These are phyloP conservation scores for Scolopax mira DNA, from an alignment of 2,113 vertebrate genomes.

Conservation along the genomic window DNA sequence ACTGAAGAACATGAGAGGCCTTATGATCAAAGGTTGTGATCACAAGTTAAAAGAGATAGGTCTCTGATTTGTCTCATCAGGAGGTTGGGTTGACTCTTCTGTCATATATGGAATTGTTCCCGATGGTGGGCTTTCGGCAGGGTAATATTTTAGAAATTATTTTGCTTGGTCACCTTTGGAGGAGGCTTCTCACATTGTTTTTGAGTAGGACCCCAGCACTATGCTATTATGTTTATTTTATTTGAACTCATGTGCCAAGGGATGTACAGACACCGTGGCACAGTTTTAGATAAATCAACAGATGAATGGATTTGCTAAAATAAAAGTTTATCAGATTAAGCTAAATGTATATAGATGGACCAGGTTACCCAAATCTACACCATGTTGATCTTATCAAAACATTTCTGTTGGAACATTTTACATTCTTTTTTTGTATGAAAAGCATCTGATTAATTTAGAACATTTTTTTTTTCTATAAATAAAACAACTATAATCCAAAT, in stretches of 20 bases:
- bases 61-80: neutral
- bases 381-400: neutral
- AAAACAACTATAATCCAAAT: neutral
- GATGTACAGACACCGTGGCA: neutral
- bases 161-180: neutral
- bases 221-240: neutral
- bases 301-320: neutral
- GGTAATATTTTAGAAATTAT: neutral
- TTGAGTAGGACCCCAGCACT: neutral
- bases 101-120: neutral
- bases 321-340: neutral
- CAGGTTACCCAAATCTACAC: neutral
- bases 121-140: neutral
- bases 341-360: neutral
- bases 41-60: neutral
- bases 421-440: neutral
- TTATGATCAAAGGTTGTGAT: neutral
- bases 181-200: neutral
- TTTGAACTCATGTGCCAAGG: neutral
- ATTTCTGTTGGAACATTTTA: neutral
- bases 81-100: neutral
- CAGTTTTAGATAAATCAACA: neutral
- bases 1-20: neutral
- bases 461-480: neutral
- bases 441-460: neutral